Conservation (phyloP, 30 jellyfish, hydroid and myxozoan genomes). For the Morbakka virulenta region DNA sequence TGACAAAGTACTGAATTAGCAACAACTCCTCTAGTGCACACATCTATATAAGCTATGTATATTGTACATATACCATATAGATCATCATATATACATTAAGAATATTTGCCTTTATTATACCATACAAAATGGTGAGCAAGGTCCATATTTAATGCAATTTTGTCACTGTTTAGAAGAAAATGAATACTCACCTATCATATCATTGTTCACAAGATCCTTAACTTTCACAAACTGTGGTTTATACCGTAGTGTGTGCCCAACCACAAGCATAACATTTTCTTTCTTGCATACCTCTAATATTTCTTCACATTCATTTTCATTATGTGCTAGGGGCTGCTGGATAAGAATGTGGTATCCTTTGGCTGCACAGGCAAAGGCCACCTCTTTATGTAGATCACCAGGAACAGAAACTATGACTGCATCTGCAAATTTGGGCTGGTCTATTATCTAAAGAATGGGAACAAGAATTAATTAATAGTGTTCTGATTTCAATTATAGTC, state of each 20-base stretch:
- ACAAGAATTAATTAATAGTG: no score
- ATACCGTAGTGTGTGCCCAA: slow-evolving; percentile 86
- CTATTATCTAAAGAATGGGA: background rate
- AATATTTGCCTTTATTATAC: no score
- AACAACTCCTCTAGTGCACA: no score
- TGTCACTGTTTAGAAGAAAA: no score
- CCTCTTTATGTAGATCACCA: slow-evolving; percentile 74
- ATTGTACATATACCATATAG: no score
- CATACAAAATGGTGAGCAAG: no score
- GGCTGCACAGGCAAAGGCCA: slow-evolving; percentile 76
- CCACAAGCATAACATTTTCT: slow-evolving; percentile 59
- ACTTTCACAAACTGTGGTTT: slow-evolving; percentile 61
- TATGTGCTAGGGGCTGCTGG: slow-evolving; percentile 92
- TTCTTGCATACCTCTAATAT: slow-evolving; percentile 69
- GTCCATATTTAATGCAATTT: no score
- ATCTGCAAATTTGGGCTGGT: slow-evolving; percentile 77
- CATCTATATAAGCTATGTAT: no score
- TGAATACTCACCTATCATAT: slow-evolving; percentile 59
- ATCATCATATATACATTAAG: no score
- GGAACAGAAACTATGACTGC: slow-evolving; percentile 87
- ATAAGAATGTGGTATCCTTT: slow-evolving; percentile 78
- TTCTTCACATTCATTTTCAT: slow-evolving; percentile 70
- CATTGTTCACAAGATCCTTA: slow-evolving; percentile 71
- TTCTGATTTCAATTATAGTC: no score
- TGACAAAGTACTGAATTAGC: no score